Evolutionary conservation across 2,797 vertebrate species (phyloP).

Genomic region (Sphaeramia orbicularis): DNA sequence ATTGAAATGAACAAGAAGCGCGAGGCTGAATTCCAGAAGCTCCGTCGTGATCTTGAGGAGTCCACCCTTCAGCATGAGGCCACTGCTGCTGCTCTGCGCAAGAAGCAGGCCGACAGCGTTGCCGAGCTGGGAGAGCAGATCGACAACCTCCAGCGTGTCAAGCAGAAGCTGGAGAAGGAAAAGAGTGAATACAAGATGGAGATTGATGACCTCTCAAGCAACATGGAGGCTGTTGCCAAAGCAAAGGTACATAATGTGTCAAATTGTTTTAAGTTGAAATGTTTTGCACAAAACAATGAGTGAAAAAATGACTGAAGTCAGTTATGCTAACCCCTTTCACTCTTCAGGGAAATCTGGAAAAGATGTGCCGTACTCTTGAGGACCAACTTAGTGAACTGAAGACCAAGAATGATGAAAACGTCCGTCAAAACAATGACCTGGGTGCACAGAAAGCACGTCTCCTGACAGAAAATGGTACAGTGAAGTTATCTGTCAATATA

Average conservation of each 20-base stretch:
- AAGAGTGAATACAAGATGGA: conserved; percentile 94
- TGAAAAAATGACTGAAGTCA: too few relatives aligned
- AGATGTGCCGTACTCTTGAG: conserved; percentile 88
- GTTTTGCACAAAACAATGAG: too few relatives aligned
- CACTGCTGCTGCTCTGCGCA: conserved; percentile 84
- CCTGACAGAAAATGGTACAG: conserved; percentile 90
- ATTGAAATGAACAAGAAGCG: conserved; percentile 93
- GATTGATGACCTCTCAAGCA: conserved; percentile 89
- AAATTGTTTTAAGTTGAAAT: not conserved
- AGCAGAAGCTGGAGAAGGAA: too few relatives aligned
- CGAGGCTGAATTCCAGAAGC: conserved; percentile 91
- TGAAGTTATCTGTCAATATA: not conserved
- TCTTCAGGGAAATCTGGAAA: conserved; percentile 90
- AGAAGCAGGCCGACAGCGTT: conserved; percentile 93
- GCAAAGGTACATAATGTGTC: conserved; percentile 82
- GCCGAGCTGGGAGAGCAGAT: conserved; percentile 92
- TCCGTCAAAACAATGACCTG: conserved; percentile 86
- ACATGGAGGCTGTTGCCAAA: conserved; percentile 88
- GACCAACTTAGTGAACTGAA: conserved; percentile 90
- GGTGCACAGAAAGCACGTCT: conserved; percentile 88
- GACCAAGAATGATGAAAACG: conserved; percentile 88
- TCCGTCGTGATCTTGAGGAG: conserved; percentile 89
- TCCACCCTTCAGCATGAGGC: conserved; percentile 92
- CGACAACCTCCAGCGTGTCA: conserved; percentile 91
- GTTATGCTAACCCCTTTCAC: too few relatives aligned